Base-by-base conservation (phyloP, 2,888 invertebrate genomes). In the Ditylenchus weischeri region DNA sequence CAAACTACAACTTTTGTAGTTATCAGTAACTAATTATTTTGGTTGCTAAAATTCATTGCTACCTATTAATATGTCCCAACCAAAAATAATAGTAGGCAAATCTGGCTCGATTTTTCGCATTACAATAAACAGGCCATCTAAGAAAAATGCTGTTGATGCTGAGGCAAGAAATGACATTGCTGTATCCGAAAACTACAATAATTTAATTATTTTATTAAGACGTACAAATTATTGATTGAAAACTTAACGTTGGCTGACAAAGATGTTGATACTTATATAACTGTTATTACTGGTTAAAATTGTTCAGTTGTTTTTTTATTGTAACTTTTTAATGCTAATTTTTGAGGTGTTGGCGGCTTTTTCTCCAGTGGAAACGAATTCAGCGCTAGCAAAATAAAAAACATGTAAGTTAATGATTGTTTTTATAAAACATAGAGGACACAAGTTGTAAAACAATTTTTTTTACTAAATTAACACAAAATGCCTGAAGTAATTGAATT, bases 311-410 rank as follows among this genome's bases (percentile, higher is more conserved):
- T 35, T 29, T 13, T 21, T 19, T 18, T 38, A 36, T 19, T 23
- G 54, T 57, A 60, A 75, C 66, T 51, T 48, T 48, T 48, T 11
- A 64, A 54, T 19, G 21, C 10, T 23, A 23, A 2, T 54, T 54
- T 73, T 72, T 65, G 51, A 69, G 77, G 77, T 2, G 71, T 66
- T 11, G 91, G 91, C 10, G 88, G 90, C 71, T 91, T 88, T 83
- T 93, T 89, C 82, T 89, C 89, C 76, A 91, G 91, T 84, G 92
- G 93, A 5, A 91, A 90, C 85, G 92, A 93, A 83, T 83, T 88
- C 38, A 70, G 72, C 23, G 74, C 75, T 8, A 69, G 67, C 18
- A 47, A 21, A n/a, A 21, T 62, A 23, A n/a, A 62, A 13, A 47
- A 48, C 6, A 36, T 21, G 48, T 38, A 18, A n/a, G 62, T 23